phyloP scores from a whole-genome alignment of 1,140 invertebrate genomes.

The Drosophila mayri region DNA sequence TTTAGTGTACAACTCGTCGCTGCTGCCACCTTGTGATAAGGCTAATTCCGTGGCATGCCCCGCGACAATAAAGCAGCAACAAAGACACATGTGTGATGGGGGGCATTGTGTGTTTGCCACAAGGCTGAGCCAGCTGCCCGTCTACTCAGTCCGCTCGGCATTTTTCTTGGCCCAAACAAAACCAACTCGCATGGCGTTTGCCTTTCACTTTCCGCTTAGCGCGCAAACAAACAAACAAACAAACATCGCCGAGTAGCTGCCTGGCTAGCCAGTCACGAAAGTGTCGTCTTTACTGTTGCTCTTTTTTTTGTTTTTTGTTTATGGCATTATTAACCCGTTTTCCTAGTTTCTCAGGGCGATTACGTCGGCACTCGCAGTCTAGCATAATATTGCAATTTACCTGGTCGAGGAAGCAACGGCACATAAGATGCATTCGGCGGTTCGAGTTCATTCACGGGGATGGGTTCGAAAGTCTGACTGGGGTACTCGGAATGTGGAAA shows the following conservation, averaged over 20 bases:
- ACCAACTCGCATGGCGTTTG: slow-evolving; percentile 28
- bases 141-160: slow-evolving; percentile 5
- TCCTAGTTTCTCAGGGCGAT: slow-evolving; percentile 74
- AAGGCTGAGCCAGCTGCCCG: slow-evolving; percentile 41
- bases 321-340: slow-evolving; percentile 83
- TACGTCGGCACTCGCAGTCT: slow-evolving; percentile 48
- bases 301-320: slow-evolving; percentile 57
- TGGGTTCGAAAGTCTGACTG: slow-evolving; percentile 27
- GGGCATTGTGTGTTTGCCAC: slow-evolving; percentile 55
- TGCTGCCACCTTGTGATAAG: slow-evolving; percentile 42
- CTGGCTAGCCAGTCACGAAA: slow-evolving; percentile 72
- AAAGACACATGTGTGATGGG: slow-evolving; percentile 16
- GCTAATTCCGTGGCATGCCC: slow-evolving; percentile 44
- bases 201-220: slow-evolving; percentile 75
- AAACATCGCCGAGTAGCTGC: slow-evolving; percentile 45
- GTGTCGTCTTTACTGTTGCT: slow-evolving; percentile 74
- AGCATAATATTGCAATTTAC: slow-evolving; percentile 77
- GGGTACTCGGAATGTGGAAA: slow-evolving; percentile 36
- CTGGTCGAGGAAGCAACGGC: slow-evolving; percentile 58
- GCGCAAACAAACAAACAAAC: slow-evolving; percentile 42
- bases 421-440: slow-evolving; percentile 32
- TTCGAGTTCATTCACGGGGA: slow-evolving; percentile 37
- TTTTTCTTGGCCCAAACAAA: slow-evolving; percentile 30
- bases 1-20: neutral
- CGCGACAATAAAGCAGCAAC: slow-evolving; percentile 34